These are phyloP conservation scores for Planococcus citri DNA, from an alignment of 1,140 invertebrate species.

Conservation along the genomic window DNA sequence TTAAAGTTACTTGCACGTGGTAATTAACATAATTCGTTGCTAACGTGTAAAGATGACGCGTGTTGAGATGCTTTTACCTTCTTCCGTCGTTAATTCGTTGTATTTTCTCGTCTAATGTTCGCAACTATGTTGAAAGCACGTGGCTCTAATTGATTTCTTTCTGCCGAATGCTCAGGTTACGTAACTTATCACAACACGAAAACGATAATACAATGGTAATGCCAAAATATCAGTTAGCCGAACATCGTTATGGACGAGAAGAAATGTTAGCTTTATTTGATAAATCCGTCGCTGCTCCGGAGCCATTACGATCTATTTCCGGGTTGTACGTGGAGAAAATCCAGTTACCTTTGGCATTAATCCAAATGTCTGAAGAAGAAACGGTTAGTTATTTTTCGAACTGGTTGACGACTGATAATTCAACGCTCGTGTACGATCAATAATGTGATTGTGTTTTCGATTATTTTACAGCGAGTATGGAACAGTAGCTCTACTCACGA, in stretches of 20 bases:
- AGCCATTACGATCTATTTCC: slow-evolving; percentile 47
- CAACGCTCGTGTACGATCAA: too few relatives aligned
- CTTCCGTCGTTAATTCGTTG: too few relatives aligned
- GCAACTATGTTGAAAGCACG: too few relatives aligned
- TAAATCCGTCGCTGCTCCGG: slow-evolving; percentile 39
- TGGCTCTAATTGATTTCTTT: too few relatives aligned
- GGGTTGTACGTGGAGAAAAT: slow-evolving; percentile 58
- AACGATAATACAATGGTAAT: slow-evolving; percentile 32
- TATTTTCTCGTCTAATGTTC: too few relatives aligned
- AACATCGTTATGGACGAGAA: slow-evolving; percentile 69
- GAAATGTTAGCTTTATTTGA: slow-evolving; percentile 77
- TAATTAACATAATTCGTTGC: too few relatives aligned
- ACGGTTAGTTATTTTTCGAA: slow-evolving; percentile 40
- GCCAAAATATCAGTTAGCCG: slow-evolving; percentile 50
- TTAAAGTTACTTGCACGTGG: too few relatives aligned
- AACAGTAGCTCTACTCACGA: slow-evolving; percentile 45
- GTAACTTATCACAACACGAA: slow-evolving; percentile 44
- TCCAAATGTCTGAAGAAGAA: slow-evolving; percentile 68
- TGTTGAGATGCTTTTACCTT: too few relatives aligned
- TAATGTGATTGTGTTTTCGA: neutral
- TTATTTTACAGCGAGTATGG: slow-evolving; percentile 42
- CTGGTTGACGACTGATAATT: neutral
- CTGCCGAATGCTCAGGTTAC: slow-evolving; percentile 39
- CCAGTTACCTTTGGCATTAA: slow-evolving; percentile 61
- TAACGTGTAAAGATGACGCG: too few relatives aligned